Percentiles rank a stretch among this genome's conserved stretches.
Evolutionary conservation across 2,113 vertebrate species (phyloP).

Genomic region (Circaetus cinerascens): DNA sequence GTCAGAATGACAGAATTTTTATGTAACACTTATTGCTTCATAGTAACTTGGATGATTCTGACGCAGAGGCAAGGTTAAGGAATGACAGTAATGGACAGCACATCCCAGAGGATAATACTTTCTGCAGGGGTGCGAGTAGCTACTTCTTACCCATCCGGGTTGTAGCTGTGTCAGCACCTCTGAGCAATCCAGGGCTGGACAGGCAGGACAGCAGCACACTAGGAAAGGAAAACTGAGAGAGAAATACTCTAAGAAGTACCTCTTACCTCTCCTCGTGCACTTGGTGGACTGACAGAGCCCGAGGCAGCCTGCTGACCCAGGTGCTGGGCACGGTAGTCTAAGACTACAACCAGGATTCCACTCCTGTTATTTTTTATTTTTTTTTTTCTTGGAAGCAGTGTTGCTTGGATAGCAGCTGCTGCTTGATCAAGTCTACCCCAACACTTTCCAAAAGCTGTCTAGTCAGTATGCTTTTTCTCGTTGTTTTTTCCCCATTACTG

Average conservation of each 20-base stretch:
- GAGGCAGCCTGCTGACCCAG: not conserved
- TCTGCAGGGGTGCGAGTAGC: accelerated
- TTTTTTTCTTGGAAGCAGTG: not conserved
- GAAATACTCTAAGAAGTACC: no score
- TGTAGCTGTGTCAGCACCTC: not conserved
- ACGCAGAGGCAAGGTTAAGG: no score
- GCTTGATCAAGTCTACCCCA: not conserved
- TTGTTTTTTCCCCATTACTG: not conserved
- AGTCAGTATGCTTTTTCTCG: not conserved
- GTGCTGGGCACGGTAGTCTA: not conserved
- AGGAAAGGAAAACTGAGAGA: not conserved
- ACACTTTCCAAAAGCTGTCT: not conserved
- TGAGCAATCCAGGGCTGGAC: not conserved
- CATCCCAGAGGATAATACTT: not conserved
- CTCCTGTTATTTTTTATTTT: no score
- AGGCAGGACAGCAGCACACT: not conserved
- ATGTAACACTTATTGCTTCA: not conserved
- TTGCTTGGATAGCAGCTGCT: not conserved
- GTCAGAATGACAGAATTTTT: not conserved
- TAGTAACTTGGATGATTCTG: not conserved
- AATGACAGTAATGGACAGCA: no score
- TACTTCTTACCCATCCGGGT: no score
- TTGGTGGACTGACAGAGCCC: not conserved
- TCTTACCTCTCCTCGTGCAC: not conserved
- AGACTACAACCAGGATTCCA: not conserved